These are phyloP conservation scores for Phrynocephalus forsythii DNA, from an alignment of 2,797 vertebrate genomes.

Conservation along the genomic window DNA sequence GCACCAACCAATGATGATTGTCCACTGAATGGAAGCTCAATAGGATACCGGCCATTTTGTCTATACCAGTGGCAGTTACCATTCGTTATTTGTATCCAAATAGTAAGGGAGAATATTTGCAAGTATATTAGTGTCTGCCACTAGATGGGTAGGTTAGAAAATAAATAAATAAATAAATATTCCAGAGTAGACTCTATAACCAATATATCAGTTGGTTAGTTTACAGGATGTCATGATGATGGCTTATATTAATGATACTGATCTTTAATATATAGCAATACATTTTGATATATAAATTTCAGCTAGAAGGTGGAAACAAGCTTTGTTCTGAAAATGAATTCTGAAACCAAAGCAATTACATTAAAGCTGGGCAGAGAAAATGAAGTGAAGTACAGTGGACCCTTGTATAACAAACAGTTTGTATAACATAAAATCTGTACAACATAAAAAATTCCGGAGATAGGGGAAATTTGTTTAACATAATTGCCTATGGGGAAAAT, in stretches of 20 bases:
- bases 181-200: neutral
- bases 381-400: neutral
- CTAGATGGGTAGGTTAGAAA: too few species aligned
- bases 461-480: too few species aligned
- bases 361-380: neutral
- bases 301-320: neutral
- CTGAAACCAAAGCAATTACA: neutral
- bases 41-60: too few species aligned
- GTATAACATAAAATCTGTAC: too few species aligned
- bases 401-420: too few species aligned
- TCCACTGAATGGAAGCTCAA: too few species aligned
- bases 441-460: too few species aligned
- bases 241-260: neutral
- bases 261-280: neutral
- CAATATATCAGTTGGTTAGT: neutral
- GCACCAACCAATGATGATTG: too few species aligned
- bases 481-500: too few species aligned
- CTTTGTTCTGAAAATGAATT: slow-evolving; percentile 2
- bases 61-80: neutral
- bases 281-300: neutral
- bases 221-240: neutral
- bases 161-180: neutral
- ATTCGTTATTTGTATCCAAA: neutral
- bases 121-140: neutral
- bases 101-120: neutral